Evolutionary conservation across 1,140 invertebrate species (phyloP).

Genomic region (Sycophila sp.): DNA sequence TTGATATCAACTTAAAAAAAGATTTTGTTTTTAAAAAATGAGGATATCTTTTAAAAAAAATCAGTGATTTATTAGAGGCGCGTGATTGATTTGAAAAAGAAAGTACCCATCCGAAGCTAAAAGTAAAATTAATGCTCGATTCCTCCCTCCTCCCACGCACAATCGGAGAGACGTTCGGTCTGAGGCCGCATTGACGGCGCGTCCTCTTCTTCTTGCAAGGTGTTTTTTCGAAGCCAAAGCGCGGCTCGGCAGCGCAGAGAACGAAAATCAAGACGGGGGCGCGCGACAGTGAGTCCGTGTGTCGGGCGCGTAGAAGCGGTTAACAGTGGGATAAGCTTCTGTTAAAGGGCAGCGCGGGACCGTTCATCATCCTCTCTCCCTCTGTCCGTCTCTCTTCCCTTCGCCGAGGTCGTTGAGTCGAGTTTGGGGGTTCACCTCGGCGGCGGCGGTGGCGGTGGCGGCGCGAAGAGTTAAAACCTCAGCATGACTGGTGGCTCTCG

Average conservation of each 20-base stretch:
- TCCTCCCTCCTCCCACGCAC: not conserved
- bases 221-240: not conserved
- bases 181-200: too few relatives aligned
- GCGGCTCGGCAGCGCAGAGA: not conserved
- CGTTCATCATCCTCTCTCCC: constrained; percentile 54
- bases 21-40: too few relatives aligned
- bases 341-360: constrained; percentile 45
- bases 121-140: constrained; percentile 15
- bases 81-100: constrained; percentile 6
- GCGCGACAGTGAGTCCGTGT: not conserved
- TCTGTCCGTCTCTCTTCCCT: not conserved
- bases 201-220: too few relatives aligned
- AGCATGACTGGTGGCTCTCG: constrained; percentile 64
- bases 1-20: not conserved
- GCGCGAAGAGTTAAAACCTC: constrained; percentile 62
- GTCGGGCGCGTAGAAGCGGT: not conserved
- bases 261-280: not conserved
- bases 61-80: not conserved
- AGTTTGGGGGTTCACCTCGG: constrained; percentile 39
- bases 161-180: not conserved
- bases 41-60: not conserved
- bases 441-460: too few relatives aligned
- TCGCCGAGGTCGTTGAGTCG: constrained; percentile 45
- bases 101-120: not conserved
- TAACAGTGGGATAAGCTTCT: constrained; percentile 25